A percentile compares a stretch with the other conserved stretches of the same genome.
phyloP scores from a whole-genome alignment of 2,888 invertebrate species.

The Drosophila nigricruria region DNA sequence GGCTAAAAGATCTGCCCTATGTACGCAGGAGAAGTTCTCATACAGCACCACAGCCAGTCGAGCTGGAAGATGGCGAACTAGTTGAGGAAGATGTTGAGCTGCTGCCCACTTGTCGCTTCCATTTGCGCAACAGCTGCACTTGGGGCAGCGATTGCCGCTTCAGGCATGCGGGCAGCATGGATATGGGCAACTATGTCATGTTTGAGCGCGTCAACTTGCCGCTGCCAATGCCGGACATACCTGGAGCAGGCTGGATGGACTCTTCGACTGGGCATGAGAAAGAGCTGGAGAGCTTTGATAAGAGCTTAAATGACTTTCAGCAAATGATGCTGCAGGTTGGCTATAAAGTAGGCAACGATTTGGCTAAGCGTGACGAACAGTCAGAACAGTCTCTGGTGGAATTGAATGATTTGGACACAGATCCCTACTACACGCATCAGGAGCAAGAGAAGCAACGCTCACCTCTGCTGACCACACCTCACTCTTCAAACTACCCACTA shows the following conservation, averaged over 20 bases:
- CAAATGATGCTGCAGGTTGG: conserved; percentile 18
- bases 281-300: background rate
- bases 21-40: background rate
- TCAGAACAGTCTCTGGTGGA: background rate
- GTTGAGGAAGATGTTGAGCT: background rate
- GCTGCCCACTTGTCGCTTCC: conserved; percentile 40
- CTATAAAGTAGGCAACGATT: background rate
- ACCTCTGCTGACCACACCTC: no score
- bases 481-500: no score
- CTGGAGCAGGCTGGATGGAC: conserved; percentile 2
- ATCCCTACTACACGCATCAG: conserved; percentile 39
- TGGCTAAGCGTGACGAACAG: no score
- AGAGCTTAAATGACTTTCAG: conserved; percentile 4
- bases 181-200: conserved; percentile 61
- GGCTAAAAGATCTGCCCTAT: background rate
- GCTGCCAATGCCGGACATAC: background rate
- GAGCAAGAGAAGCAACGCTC: background rate
- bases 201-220: conserved; percentile 39
- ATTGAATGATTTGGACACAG: conserved; percentile 27
- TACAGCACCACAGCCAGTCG: background rate
- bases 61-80: conserved; percentile 61
- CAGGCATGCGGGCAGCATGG: conserved; percentile 19
- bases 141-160: conserved; percentile 46
- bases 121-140: conserved; percentile 29
- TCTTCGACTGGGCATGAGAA: background rate